Conservation (phyloP, 2,113 vertebrate species). For the Plotosus lineatus region DNA sequence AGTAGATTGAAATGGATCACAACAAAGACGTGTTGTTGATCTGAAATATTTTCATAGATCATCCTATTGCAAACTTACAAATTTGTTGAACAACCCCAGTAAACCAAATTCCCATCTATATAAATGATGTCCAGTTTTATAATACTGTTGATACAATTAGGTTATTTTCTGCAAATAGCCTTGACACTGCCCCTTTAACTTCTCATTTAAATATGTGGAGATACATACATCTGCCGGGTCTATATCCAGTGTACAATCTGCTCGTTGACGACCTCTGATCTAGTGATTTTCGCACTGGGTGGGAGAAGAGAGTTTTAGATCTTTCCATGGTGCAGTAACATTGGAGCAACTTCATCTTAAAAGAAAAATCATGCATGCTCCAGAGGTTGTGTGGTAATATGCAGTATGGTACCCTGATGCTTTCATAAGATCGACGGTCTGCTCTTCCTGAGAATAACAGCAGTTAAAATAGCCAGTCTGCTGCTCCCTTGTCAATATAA, state of each 20-base stretch:
- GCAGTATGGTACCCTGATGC: constrained; percentile 5
- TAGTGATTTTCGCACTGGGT: not conserved
- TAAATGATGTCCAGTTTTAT: no score
- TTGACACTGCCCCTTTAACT: no score
- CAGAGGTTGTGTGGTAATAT: constrained; percentile 10
- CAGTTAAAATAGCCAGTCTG: constrained; percentile 30
- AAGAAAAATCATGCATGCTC: not conserved
- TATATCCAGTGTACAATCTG: not conserved
- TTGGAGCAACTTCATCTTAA: not conserved
- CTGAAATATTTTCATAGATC: no score
- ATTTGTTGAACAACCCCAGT: no score
- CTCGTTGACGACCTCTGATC: not conserved
- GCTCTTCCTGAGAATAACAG: constrained; percentile 33
- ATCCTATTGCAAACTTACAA: no score
- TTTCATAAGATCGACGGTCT: constrained; percentile 9
- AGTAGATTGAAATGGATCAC: no score
- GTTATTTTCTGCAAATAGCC: no score
- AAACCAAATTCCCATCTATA: no score
- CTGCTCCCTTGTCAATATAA: constrained; percentile 29
- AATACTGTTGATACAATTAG: no score
- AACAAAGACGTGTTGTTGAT: no score
- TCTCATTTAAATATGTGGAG: not conserved
- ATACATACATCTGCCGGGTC: not conserved
- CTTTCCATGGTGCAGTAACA: not conserved
- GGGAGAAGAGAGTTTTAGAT: not conserved